Percentiles rank a stretch among this genome's conserved stretches.
phyloP scores from a whole-genome alignment of 2,113 vertebrate species.

The Tenebrosternarchus preto region DNA sequence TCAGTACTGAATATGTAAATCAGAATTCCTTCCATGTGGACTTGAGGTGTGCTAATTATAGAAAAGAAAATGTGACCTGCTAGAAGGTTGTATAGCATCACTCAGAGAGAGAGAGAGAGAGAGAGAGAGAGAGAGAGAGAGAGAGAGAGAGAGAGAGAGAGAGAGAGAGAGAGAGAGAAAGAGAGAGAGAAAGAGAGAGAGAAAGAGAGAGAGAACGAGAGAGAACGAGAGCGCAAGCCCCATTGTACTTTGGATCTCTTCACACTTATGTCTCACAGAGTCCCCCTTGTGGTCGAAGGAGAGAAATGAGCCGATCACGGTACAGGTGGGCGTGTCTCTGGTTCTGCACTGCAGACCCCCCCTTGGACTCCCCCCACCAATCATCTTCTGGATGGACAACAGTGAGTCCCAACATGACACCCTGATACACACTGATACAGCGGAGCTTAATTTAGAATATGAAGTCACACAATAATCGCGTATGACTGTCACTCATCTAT shows the following conservation, averaged over 20 bases:
- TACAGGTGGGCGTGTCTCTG: constrained; percentile 82
- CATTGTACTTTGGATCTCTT: constrained; percentile 1
- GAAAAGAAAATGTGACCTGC: not conserved
- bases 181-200: no score
- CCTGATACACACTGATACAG: not conserved
- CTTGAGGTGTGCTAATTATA: no score
- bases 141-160: no score
- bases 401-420: constrained; percentile 75
- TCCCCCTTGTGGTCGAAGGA: constrained; percentile 98
- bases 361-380: constrained; percentile 87
- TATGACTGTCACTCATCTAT: no score
- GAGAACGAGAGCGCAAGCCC: no score
- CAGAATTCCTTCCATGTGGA: not conserved
- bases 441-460: no score
- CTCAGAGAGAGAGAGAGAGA: not conserved
- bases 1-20: not conserved
- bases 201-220: no score
- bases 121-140: no score
- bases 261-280: constrained; percentile 74
- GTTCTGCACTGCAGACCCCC: constrained; percentile 91
- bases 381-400: constrained; percentile 99
- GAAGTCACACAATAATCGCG: no score
- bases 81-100: not conserved
- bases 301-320: constrained; percentile 83
- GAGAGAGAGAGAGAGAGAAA: no score